Conservation (phyloP, 2,113 vertebrate genomes). For the Sapajus apella region DNA sequence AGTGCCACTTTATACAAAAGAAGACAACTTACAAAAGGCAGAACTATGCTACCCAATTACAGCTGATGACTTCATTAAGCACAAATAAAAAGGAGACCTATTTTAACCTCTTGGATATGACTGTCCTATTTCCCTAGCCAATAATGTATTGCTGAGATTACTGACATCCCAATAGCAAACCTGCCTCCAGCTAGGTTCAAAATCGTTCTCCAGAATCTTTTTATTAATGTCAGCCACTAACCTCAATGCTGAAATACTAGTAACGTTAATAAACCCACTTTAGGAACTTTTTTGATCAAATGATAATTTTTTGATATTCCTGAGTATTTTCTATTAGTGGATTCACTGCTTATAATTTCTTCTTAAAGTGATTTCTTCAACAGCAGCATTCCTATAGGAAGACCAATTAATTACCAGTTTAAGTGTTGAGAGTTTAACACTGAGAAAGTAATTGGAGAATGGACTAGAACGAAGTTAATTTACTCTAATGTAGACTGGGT, state of each 20-base stretch:
- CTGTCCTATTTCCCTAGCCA: background rate
- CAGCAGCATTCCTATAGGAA: background rate
- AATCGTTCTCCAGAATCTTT: background rate
- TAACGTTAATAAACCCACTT: background rate
- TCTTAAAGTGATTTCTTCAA: slow-evolving; percentile 41
- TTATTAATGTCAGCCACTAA: background rate
- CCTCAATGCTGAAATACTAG: background rate
- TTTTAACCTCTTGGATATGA: background rate
- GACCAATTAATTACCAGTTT: background rate
- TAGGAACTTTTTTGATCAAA: background rate
- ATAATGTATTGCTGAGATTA: background rate
- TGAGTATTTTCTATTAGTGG: background rate
- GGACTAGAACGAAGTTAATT: background rate
- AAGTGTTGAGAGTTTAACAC: background rate
- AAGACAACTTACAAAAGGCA: background rate
- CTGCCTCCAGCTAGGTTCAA: background rate
- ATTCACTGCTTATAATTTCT: background rate
- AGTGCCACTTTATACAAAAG: background rate
- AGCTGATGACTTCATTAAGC: background rate
- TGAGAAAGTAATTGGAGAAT: slow-evolving; percentile 20
- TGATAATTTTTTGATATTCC: background rate
- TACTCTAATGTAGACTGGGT: background rate
- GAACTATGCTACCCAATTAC: background rate
- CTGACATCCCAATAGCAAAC: background rate
- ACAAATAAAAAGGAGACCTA: background rate